Evolutionary conservation across 2,113 vertebrate species (phyloP).

Genomic region (Gasterosteus nipponicus): DNA sequence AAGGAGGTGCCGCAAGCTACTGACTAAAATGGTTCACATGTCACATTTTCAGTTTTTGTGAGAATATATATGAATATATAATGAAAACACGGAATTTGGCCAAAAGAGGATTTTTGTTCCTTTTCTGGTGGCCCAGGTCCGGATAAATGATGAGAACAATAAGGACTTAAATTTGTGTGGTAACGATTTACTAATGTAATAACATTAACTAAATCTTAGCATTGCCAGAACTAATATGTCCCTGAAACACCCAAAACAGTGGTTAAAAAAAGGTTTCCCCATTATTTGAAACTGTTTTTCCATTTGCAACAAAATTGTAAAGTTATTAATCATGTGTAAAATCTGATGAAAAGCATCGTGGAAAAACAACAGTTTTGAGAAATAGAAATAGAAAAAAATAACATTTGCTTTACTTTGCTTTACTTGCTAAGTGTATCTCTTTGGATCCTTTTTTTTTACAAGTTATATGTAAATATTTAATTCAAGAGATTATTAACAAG

Average conservation of each 20-base stretch:
- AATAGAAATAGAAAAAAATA: background rate
- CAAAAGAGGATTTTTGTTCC: background rate
- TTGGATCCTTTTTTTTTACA: background rate
- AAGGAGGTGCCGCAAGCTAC: too few species aligned
- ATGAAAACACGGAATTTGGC: too few species aligned
- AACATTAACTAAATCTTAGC: background rate
- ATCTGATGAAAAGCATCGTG: background rate
- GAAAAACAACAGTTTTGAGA: background rate
- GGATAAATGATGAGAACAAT: background rate
- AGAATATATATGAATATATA: too few species aligned
- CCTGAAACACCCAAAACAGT: background rate
- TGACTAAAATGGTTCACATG: too few species aligned
- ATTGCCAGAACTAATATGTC: background rate
- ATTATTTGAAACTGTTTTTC: slow-evolving; percentile 22
- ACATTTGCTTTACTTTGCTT: slow-evolving; percentile 1
- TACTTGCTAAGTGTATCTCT: background rate
- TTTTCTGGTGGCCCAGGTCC: background rate
- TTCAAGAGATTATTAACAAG: background rate
- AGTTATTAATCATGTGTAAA: background rate
- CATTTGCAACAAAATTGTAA: slow-evolving; percentile 1
- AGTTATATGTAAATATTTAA: slow-evolving; percentile 9
- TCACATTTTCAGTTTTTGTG: too few species aligned
- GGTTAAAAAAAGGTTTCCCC: background rate
- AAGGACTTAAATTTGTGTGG: background rate
- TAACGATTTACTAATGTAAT: background rate